Evolutionary conservation across 1,140 invertebrate species (phyloP).

Genomic region (Trichogramma pretiosum): DNA sequence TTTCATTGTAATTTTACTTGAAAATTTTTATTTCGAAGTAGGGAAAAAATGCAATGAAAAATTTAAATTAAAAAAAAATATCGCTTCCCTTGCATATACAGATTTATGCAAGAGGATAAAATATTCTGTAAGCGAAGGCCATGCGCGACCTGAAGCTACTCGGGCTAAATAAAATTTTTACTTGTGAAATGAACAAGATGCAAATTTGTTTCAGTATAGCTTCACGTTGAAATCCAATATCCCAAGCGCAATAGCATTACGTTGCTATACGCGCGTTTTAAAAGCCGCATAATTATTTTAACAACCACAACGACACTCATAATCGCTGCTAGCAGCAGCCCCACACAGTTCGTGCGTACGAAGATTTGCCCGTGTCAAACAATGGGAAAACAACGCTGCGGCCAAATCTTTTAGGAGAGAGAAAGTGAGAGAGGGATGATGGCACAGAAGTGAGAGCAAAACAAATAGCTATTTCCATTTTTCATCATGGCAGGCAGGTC

Average conservation of each 20-base stretch:
- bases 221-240: constrained; percentile 6
- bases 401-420: too few species aligned
- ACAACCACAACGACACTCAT: constrained; percentile 8
- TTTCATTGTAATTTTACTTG: too few species aligned
- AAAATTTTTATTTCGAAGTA: too few species aligned
- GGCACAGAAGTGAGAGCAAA: too few species aligned
- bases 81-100: neutral
- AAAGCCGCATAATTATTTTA: constrained; percentile 9
- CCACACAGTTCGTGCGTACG: neutral
- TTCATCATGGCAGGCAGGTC: constrained; percentile 30
- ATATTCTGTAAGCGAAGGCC: neutral
- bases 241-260: too few species aligned
- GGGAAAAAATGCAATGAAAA: too few species aligned
- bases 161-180: too few species aligned
- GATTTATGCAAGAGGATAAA: neutral
- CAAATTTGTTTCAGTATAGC: constrained; percentile 5
- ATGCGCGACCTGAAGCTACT: too few species aligned
- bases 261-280: too few species aligned
- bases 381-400: too few species aligned
- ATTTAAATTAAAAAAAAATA: too few species aligned
- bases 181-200: constrained; percentile 7
- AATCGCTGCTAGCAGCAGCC: neutral
- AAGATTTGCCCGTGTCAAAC: neutral
- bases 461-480: constrained; percentile 41
- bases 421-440: too few species aligned